These are phyloP conservation scores for Stomatorhinus walkeri DNA, from an alignment of 2,797 vertebrate genomes.

Conservation along the genomic window DNA sequence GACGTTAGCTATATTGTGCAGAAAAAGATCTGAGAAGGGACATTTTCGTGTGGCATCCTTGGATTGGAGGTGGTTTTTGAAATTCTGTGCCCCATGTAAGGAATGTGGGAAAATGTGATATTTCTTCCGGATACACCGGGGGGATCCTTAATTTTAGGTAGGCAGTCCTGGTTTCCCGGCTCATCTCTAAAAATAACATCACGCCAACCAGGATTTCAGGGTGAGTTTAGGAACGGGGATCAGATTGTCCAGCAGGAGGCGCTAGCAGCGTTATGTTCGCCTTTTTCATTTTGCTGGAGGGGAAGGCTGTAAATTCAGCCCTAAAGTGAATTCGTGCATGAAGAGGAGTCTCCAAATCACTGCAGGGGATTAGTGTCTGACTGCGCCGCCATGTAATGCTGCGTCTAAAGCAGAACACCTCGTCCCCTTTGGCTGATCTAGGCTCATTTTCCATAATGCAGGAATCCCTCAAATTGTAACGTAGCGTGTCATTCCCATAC, in stretches of 20 bases:
- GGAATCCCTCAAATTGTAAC: not conserved
- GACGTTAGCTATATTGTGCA: not conserved
- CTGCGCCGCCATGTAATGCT: not conserved
- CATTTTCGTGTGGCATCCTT: not conserved
- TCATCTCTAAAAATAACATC: not conserved
- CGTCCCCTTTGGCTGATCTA: not conserved
- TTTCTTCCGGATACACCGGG: not conserved
- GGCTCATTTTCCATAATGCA: not conserved
- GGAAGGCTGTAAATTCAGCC: not conserved
- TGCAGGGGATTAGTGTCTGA: not conserved
- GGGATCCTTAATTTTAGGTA: not conserved
- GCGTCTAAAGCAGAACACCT: not conserved
- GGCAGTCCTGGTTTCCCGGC: not conserved
- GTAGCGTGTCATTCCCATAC: not conserved
- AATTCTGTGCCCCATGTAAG: not conserved
- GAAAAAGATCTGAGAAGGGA: not conserved
- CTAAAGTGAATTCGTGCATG: slow-evolving; percentile 2
- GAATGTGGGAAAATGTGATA: not conserved
- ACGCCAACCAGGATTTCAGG: not conserved
- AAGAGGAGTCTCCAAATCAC: not conserved
- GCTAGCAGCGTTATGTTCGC: not conserved
- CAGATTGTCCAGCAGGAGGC: not conserved
- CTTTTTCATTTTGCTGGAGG: not conserved
- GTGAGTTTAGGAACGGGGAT: not conserved
- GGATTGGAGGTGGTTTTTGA: not conserved